Percentiles rank a stretch among this genome's conserved stretches.
Conservation (phyloP, 2,888 invertebrate species). For the Cerceris rybyensis region DNA sequence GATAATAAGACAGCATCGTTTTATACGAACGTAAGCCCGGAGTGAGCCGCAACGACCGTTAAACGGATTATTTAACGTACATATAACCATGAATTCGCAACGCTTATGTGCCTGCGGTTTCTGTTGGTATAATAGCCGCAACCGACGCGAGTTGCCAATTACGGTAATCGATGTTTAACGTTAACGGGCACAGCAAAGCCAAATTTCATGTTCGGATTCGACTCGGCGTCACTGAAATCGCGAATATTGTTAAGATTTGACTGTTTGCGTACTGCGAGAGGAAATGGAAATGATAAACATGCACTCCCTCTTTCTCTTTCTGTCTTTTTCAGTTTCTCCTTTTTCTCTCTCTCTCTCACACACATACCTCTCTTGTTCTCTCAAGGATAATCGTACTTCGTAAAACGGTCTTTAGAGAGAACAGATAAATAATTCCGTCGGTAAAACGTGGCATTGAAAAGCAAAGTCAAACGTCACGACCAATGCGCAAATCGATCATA, state of each 20-base stretch:
- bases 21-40: slow-evolving; percentile 39
- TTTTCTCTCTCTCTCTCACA: no score
- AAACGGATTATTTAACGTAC: slow-evolving; percentile 71
- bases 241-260: slow-evolving; percentile 25
- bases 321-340: no score
- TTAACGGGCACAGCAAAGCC: slow-evolving; percentile 64
- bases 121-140: slow-evolving; percentile 57
- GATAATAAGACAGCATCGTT: slow-evolving; percentile 44
- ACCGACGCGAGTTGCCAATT: slow-evolving; percentile 69
- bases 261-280: neutral
- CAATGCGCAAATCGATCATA: slow-evolving; percentile 43
- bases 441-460: slow-evolving; percentile 20
- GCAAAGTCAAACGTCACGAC: slow-evolving; percentile 20
- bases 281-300: neutral
- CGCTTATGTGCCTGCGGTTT: slow-evolving; percentile 64
- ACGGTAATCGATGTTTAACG: slow-evolving; percentile 75
- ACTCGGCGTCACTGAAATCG: slow-evolving; percentile 13
- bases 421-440: slow-evolving; percentile 41
- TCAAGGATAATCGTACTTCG: no score
- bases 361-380: no score
- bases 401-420: neutral
- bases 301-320: no score
- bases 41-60: slow-evolving; percentile 50
- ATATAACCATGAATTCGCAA: slow-evolving; percentile 69
- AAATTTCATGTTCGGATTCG: slow-evolving; percentile 39